Conservation (phyloP, 2,888 invertebrate genomes). For the Cephus spinipes region DNA sequence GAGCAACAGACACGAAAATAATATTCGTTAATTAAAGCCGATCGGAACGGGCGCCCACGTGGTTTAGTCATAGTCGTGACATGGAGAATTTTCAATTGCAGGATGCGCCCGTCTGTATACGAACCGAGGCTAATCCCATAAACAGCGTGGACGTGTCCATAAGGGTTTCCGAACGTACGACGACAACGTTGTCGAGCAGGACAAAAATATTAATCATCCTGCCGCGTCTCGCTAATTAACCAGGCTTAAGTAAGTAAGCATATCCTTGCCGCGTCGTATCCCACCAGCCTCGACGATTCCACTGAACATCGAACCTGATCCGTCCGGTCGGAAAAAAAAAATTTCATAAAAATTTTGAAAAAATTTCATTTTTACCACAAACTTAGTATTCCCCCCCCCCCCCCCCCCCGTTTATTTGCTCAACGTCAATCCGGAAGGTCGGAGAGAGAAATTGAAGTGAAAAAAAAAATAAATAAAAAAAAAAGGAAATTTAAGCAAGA, state of each 20-base stretch:
- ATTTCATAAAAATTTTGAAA: background rate
- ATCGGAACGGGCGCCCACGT: slow-evolving; percentile 43
- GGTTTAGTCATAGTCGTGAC: slow-evolving; percentile 53
- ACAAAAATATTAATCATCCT: slow-evolving; percentile 46
- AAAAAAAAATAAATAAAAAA: background rate
- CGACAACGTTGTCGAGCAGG: background rate
- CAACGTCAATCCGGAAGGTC: background rate
- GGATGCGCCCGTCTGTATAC: slow-evolving; percentile 41
- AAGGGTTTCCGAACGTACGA: slow-evolving; percentile 7
- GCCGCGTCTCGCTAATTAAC: slow-evolving; percentile 35
- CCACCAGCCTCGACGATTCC: too few relatives aligned
- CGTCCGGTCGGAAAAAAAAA: too few relatives aligned
- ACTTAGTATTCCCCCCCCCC: background rate
- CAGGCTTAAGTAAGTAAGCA: background rate
- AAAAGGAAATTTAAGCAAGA: background rate
- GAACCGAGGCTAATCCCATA: slow-evolving; percentile 51
- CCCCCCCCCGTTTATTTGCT: background rate
- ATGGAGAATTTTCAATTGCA: slow-evolving; percentile 55
- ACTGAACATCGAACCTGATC: background rate
- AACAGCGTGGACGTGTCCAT: slow-evolving; percentile 38
- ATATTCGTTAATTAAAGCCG: slow-evolving; percentile 39
- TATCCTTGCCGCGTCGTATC: background rate
- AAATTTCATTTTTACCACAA: background rate
- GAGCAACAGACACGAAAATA: background rate
- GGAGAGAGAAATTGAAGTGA: background rate